Conservation (phyloP, 2,113 vertebrate genomes). For the Sprattus sprattus region DNA sequence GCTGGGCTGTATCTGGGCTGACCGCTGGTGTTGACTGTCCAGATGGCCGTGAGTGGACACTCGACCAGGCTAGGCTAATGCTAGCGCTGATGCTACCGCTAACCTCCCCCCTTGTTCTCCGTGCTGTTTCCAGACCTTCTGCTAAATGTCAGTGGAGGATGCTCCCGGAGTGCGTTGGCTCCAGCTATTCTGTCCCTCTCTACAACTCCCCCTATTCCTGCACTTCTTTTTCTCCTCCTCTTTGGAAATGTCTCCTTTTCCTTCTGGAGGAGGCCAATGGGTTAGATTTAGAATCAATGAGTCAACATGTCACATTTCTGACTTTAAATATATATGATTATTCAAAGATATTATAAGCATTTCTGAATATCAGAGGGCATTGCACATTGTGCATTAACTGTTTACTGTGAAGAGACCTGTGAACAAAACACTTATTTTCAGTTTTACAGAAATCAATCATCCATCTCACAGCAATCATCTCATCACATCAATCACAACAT, state of each 20-base stretch:
- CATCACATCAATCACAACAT: background rate
- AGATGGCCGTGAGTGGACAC: background rate
- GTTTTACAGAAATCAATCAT: too few relatives aligned
- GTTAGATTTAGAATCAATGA: background rate
- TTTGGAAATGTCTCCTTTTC: background rate
- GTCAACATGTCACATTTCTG: background rate
- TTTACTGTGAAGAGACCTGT: too few relatives aligned
- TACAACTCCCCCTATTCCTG: conserved; percentile 52
- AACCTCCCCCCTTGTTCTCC: background rate
- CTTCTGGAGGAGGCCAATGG: background rate
- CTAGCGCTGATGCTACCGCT: background rate
- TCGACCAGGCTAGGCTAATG: background rate
- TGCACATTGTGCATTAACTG: too few relatives aligned
- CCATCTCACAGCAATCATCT: too few relatives aligned
- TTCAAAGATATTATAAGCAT: background rate
- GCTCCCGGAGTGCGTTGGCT: background rate
- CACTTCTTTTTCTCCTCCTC: conserved; percentile 45
- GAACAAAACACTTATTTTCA: too few relatives aligned
- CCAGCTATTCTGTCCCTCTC: conserved; percentile 37
- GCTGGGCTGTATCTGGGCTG: background rate
- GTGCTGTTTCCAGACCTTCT: background rate
- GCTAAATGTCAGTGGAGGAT: conserved; percentile 22
- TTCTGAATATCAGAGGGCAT: background rate
- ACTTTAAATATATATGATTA: background rate
- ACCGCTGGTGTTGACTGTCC: background rate